A percentile compares a stretch with the other conserved stretches of the same genome.
Conservation (phyloP, 1,140 invertebrate species). For the Zaprionus africanus region DNA sequence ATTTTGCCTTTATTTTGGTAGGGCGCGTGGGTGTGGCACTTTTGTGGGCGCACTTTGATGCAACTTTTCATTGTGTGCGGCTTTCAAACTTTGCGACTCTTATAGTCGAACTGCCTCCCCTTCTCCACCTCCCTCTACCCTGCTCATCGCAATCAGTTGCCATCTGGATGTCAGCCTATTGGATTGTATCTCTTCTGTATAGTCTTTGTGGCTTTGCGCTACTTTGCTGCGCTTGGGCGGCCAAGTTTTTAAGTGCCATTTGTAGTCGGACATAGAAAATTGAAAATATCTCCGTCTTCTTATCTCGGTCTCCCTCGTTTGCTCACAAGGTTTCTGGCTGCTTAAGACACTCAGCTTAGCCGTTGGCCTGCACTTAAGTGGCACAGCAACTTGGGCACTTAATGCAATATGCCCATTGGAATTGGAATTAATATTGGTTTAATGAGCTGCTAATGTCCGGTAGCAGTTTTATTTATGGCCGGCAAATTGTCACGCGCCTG, state of each 20-base stretch:
- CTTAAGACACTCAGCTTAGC: conserved; percentile 1
- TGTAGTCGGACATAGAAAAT: conserved; percentile 35
- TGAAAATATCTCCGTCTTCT: conserved; percentile 11
- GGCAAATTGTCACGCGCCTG: conserved; percentile 25
- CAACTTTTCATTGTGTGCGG: conserved; percentile 49
- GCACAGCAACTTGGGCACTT: neutral
- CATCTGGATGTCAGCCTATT: conserved; percentile 36
- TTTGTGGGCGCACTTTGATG: conserved; percentile 34
- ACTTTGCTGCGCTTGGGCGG: conserved; percentile 3
- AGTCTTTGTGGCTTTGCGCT: conserved; percentile 31
- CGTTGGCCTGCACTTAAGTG: neutral
- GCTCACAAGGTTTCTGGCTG: neutral
- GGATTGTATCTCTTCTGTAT: conserved; percentile 24
- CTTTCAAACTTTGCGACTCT: conserved; percentile 45
- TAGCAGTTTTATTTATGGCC: conserved; percentile 14
- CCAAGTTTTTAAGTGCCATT: conserved; percentile 48
- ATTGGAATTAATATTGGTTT: neutral
- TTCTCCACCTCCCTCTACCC: neutral
- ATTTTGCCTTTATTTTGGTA: conserved; percentile 43
- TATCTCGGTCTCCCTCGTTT: conserved; percentile 10
- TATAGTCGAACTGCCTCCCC: conserved; percentile 21
- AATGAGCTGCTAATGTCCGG: conserved; percentile 5
- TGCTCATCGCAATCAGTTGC: neutral
- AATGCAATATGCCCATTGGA: neutral
- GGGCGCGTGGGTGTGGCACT: conserved; percentile 3